Conservation (phyloP, 2,797 vertebrate genomes). For the Cirrhinus molitorella region DNA sequence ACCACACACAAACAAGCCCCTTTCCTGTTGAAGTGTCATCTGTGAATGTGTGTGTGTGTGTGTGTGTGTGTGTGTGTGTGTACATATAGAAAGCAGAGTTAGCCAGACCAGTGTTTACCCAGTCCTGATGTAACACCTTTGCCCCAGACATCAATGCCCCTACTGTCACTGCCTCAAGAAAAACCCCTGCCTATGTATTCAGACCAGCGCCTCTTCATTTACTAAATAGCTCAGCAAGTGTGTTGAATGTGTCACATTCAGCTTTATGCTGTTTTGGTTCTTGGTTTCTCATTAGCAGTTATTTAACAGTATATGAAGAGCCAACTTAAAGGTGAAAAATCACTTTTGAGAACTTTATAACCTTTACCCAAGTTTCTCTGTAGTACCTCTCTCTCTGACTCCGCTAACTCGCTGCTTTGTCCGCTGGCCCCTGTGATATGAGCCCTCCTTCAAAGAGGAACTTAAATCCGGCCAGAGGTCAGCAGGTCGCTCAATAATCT, state of each 20-base stretch:
- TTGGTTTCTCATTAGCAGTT: not conserved
- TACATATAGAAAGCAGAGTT: constrained; percentile 80
- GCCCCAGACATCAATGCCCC: constrained; percentile 77
- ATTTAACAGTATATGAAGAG: not conserved
- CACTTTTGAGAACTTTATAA: not conserved
- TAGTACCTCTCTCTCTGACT: not conserved
- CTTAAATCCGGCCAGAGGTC: constrained; percentile 76
- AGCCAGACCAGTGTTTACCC: constrained; percentile 77
- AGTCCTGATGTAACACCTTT: constrained; percentile 79
- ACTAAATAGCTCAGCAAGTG: constrained; percentile 4
- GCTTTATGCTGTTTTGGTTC: not conserved
- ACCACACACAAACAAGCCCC: constrained; percentile 76
- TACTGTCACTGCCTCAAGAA: constrained; percentile 69
- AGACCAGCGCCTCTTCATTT: constrained; percentile 35
- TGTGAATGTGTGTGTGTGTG: constrained; percentile 64
- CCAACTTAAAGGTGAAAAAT: no score
- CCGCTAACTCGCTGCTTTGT: constrained; percentile 61
- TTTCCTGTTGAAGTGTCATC: constrained; percentile 77
- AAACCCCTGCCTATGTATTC: constrained; percentile 31
- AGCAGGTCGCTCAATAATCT: constrained; percentile 77
- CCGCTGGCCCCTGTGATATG: constrained; percentile 64
- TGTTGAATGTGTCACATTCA: constrained; percentile 19
- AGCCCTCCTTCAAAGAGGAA: constrained; percentile 76
- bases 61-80: constrained; percentile 22
- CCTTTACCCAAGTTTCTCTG: not conserved